Conservation (phyloP, 2,113 vertebrate genomes). For the Entosphenus tridentatus region DNA sequence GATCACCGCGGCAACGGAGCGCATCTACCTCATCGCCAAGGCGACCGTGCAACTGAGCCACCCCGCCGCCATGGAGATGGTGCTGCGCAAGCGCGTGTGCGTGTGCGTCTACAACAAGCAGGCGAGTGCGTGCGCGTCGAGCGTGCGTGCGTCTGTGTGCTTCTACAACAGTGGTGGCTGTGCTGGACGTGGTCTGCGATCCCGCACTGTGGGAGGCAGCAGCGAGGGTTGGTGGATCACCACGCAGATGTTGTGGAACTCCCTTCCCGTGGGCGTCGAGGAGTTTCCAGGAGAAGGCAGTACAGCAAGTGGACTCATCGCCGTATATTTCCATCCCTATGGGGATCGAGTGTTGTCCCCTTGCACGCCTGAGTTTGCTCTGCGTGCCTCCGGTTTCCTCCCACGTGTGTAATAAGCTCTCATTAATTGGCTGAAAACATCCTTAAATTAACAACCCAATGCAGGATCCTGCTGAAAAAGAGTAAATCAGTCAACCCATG, state of each 20-base stretch:
- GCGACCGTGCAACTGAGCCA: conserved; percentile 83
- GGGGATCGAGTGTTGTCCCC: no score
- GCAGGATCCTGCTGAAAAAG: neutral
- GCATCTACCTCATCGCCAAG: conserved; percentile 81
- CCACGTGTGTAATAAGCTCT: no score
- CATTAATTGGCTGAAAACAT: no score
- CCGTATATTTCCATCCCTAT: no score
- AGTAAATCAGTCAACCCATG: neutral
- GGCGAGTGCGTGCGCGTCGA: conserved; percentile 21
- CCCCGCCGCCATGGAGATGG: conserved; percentile 73
- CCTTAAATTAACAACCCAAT: no score
- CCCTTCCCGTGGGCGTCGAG: neutral
- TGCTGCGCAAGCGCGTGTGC: conserved; percentile 72
- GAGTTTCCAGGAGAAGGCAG: neutral
- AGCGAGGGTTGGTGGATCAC: neutral
- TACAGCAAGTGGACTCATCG: no score
- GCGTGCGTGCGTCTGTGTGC: neutral
- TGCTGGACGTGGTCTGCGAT: neutral
- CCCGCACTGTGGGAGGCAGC: neutral
- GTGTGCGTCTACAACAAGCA: conserved; percentile 96
- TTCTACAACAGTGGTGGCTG: neutral
- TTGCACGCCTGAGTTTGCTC: no score
- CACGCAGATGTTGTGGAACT: neutral
- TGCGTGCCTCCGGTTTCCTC: no score
- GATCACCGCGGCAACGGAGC: conserved; percentile 59